A percentile compares a stretch with the other conserved stretches of the same genome.
Evolutionary conservation across 2,888 invertebrate genomes (phyloP).

Genomic region (Aproaerema taeniolella): DNA sequence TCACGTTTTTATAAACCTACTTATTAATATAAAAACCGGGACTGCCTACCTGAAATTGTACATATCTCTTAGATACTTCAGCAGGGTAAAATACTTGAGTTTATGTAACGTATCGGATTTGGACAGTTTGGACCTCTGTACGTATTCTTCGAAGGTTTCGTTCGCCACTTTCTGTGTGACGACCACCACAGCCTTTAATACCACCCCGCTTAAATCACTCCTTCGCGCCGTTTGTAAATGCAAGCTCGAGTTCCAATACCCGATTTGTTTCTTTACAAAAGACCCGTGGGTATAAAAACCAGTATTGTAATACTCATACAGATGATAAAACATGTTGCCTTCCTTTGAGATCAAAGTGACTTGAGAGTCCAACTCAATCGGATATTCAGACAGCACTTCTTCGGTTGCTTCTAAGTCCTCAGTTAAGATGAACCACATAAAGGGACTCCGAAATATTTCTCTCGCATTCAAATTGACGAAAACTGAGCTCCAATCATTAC

Average conservation of each 20-base stretch:
- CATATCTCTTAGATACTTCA: constrained; percentile 77
- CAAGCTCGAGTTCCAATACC: constrained; percentile 56
- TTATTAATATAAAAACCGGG: too few species aligned
- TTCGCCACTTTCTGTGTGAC: constrained; percentile 48
- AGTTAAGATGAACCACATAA: constrained; percentile 54
- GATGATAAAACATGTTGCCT: constrained; percentile 26
- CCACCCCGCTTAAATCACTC: constrained; percentile 73
- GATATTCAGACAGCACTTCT: constrained; percentile 40
- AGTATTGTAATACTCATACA: constrained; percentile 75
- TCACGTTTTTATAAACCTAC: too few species aligned
- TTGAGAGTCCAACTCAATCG: constrained; percentile 66
- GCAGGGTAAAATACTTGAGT: constrained; percentile 77
- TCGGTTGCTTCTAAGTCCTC: constrained; percentile 31
- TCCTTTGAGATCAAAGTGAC: constrained; percentile 43
- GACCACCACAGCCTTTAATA: constrained; percentile 74
- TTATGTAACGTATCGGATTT: constrained; percentile 80
- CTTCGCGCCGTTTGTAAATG: constrained; percentile 48
- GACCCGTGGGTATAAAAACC: constrained; percentile 72
- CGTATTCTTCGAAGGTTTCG: constrained; percentile 67
- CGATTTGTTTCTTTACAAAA: constrained; percentile 62
- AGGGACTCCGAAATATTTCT: constrained; percentile 35
- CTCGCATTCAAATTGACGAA: constrained; percentile 24
- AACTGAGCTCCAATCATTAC: constrained; percentile 39
- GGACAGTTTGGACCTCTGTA: constrained; percentile 62
- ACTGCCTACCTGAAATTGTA: constrained; percentile 80